Evolutionary conservation across 2,113 vertebrate species (phyloP), one percentile per base, ranked within the genome.

Genomic region (Apodemus speciosus): DNA sequence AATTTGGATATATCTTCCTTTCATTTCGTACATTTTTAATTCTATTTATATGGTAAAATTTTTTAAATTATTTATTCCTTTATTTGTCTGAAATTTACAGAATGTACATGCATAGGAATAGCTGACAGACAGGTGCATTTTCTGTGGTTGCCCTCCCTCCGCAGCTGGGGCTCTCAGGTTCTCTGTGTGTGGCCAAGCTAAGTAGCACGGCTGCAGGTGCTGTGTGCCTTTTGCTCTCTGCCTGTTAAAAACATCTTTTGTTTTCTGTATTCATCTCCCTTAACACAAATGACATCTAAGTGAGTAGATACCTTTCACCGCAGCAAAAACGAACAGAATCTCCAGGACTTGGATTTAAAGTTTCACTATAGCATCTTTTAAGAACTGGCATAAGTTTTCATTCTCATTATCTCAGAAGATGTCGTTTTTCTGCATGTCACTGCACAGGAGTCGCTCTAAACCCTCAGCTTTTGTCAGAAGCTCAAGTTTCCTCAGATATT

Each of bases 51-150:
- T n/a, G 43, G 20, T 13, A 95, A 64, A 23, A 68, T 1, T 49
- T 46, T n/a, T 25, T 56, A 56, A n/a, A 4, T 58, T 58, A 25
- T 6, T 58, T n/a, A 80, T 58, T 58, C 3, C 49, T 53, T 77
- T 76, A 25, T 53, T 49, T 40, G 46, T 89, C 68, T 76, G 40
- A 49, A 20, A 53, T 14, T 23, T 76, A 35, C 3, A 90, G 25
- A 0, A 11, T 58, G 0, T 20, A 21, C 27, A 18, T 30, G 23
- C 23, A 5, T 10, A 3, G 7, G 20, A 9, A 9, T 43, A 13
- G 38, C 46, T 62, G 23, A 71, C 3, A 81, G 32, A 11, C 32
- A 2, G 1, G 6, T 71, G 30, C 21, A 18, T 49, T 58, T 23
- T 53, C 15, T 51, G 25, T 66, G 1, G 35, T 30, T 85, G 13